phyloP scores from a whole-genome alignment of 2,888 invertebrate species.

The Luperina testacea region DNA sequence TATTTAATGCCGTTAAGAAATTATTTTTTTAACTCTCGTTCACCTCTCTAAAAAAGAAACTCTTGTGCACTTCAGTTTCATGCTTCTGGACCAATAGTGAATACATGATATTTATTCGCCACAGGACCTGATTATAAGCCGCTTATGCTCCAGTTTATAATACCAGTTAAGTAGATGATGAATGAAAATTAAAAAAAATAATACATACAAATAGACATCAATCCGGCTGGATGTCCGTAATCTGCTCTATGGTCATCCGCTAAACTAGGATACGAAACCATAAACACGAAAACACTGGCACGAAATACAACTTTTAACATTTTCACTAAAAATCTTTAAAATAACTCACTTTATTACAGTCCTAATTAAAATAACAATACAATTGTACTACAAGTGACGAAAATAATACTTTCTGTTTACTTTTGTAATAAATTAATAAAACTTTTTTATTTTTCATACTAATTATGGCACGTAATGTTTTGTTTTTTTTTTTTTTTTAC shows the following conservation, averaged over 20 bases:
- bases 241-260: constrained; percentile 71
- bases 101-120: too few species aligned
- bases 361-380: constrained; percentile 4
- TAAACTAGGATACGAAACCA: constrained; percentile 46
- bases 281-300: constrained; percentile 56
- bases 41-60: too few species aligned
- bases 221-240: constrained; percentile 83
- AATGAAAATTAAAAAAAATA: not conserved
- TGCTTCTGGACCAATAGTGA: too few species aligned
- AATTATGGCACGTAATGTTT: constrained; percentile 55
- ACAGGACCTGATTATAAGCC: not conserved
- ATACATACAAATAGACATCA: constrained; percentile 85
- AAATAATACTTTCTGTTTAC: constrained; percentile 41
- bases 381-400: not conserved
- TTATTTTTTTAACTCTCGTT: too few species aligned
- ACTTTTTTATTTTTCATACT: constrained; percentile 43
- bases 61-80: too few species aligned
- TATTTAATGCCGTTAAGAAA: too few species aligned
- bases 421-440: constrained; percentile 27
- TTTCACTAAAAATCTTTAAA: constrained; percentile 32
- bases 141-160: too few species aligned
- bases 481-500: constrained; percentile 36
- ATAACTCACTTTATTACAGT: constrained; percentile 1
- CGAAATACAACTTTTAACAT: constrained; percentile 55
- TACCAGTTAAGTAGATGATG: not conserved